Base-by-base conservation (phyloP, 1,140 invertebrate species). In the Choristoneura fumiferana region DNA sequence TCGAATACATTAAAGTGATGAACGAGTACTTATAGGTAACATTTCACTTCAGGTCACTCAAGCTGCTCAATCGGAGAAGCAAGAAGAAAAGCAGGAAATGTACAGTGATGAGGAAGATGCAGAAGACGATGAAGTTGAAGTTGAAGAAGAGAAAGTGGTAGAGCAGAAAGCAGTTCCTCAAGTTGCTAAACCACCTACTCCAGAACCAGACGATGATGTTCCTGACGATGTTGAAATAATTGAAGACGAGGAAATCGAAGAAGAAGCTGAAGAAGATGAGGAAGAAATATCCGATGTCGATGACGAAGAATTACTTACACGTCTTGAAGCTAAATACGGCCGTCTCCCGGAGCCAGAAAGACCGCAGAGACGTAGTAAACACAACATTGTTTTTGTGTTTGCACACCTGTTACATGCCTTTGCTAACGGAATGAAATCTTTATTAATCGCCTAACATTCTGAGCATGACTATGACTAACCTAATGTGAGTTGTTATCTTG, bases 311-410 rank as follows among this genome's bases (percentile, higher is more conserved):
- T 81, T 94, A 22, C 89, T 94, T 67, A 93, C 90, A 67, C 91
- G 93, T 71, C 75, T 95, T 37, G 93, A 94, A 81, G 93, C 91
- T 13, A 94, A 93, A 89, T 94, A 94, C 77, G 94, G 94, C 40
- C 93, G 92, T 64, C 81, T 95, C 49, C 90, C 92, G 18, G 87
- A 90, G 49, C 81, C 85, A 0, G 89, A 90, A 36, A 89, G 91
- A 56, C 89, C 90, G n/a, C 80, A 83, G 33, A 88, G 81, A 73
- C 80, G 87, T 43, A 89, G 87, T 78, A 91, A 92, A 74, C 81
- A 90, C 54, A 84, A 65, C 54, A 6, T 65, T 36, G 64, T 68
- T 65, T 59, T 38, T 62, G 67, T 83, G 76, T 29, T 29, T 29
- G 4, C 43, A n/a, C 76, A 68, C 63, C 62, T 64, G 75, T 37